Evolutionary conservation across 2,888 invertebrate genomes (phyloP), one percentile per base, ranked within the genome.

Genomic region (Rhynchonema sp.): DNA sequence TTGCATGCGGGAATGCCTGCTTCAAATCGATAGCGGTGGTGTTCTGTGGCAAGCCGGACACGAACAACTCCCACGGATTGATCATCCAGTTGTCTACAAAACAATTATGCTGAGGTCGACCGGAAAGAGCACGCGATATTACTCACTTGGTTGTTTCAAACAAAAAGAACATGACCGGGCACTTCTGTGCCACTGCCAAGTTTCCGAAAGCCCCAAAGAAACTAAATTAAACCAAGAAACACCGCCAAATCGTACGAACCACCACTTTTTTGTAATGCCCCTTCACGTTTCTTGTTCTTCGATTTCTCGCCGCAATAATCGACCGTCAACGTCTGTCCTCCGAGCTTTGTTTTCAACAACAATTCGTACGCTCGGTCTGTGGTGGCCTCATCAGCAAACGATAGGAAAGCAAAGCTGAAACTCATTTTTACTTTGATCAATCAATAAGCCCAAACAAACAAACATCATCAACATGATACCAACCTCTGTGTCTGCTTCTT

Each of bases 1-100:
- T 56, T 46, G 29, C 26, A 3, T 28, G 17, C 23, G 56, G 53
- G 28, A 57, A 46, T 22, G 23, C 23, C 1, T 20, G 2, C 23
- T 46, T 23, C 23, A 58, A n/a, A 1, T 49, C 30, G 22, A 17
- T 13, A 3, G 27, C n/a, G 17, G 49, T 26, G 25, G 53, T 46
- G 6, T 46, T 9, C 17, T 52, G 23, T 2, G 57, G 57, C 25
- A 56, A 3, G 53, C 30, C 29, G 59, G 55, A 30, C 22, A 54
- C 46, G 55, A 25, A 46, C 38, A 52, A 29, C 55, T 59, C 53
- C 28, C 23, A 30, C 6, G 55, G 59, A 55, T 46, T 56, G 59
- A 59, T 56, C 22, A 49, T 49, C 49, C 13, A 17, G 49, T 49
- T n/a, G 3, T 49, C 49, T 38, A 38, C 38, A 6, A 38, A 17